Evolutionary conservation across 2,113 vertebrate genomes (phyloP), one percentile per base, ranked within the genome.

Genomic region (Sorex araneus): DNA sequence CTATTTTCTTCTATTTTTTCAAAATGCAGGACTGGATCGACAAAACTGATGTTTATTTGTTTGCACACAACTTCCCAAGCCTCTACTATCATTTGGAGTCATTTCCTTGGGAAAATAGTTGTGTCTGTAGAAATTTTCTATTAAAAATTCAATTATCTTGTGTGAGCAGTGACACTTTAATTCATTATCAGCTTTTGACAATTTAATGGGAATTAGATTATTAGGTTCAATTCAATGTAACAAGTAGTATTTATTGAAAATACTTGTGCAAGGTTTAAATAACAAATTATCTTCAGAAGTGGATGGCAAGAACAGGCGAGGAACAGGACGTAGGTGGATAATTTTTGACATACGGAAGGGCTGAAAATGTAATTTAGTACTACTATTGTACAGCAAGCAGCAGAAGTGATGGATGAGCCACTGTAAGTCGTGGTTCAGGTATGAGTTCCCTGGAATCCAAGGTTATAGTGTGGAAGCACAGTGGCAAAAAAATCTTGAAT

Each of bases 121-220:
- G 13, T 60, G 28, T 40, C 73, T 70, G 80, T 36, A 74, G 76
- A 91, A 87, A 92, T 54, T 87, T 13, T 88, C 43, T 54, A 77
- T 91, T 94, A 84, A 89, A 93, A 93, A 89, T 90, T 95, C 25
- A 87, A 10, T 89, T 95, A 86, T 77, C 45, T 73, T 36, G 2
- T 77, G 23, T 66, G 81, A 91, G 7, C 76, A 64, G 50, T 71
- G 75, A 90, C 67, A 60, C 15, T 69, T 91, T 73, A 91, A 87
- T 84, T 40, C 32, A 57, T 93, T 89, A 87, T 81, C 78, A 50
- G 16, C 84, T 94, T 92, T 91, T 93, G 87, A 96, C 81, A 95
- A 87, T 12, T 84, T 95, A 91, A 89, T 93, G 73, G 36, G 32
- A 84, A 85, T 82, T 50, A 86, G 70, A 87, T 80, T 32, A 93